A percentile compares a stretch with the other conserved stretches of the same genome.
Evolutionary conservation across 2,888 invertebrate genomes (phyloP).

Genomic region (Dasypolia templi): DNA sequence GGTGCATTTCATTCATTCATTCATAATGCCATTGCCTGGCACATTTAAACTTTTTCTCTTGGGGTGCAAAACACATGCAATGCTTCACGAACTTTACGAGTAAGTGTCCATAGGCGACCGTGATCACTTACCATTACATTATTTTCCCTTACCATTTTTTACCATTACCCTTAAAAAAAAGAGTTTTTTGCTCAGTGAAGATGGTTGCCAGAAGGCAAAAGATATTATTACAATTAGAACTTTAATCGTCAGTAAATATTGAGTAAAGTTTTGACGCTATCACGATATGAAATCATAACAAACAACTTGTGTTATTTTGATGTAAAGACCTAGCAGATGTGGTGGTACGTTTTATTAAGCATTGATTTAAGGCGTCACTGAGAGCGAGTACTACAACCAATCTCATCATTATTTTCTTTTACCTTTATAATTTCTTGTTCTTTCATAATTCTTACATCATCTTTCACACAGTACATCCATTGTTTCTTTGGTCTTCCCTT

Average conservation of each 20-base stretch:
- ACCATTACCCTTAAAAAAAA: no score
- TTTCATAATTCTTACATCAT: not conserved
- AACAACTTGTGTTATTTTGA: slow-evolving; percentile 54
- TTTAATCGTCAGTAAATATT: slow-evolving; percentile 23
- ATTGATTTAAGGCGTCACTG: slow-evolving; percentile 26
- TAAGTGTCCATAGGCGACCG: no score
- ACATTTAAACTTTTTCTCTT: no score
- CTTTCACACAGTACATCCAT: no score
- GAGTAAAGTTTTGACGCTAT: slow-evolving; percentile 37
- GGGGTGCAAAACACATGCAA: no score
- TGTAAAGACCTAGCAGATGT: slow-evolving; percentile 53
- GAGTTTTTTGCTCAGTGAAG: not conserved
- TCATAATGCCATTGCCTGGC: no score
- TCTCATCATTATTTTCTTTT: not conserved
- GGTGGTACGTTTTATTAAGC: slow-evolving; percentile 62
- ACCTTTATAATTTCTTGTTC: not conserved
- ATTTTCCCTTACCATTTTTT: no score
- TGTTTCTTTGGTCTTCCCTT: no score
- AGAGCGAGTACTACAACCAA: slow-evolving; percentile 20
- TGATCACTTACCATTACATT: no score
- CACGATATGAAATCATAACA: slow-evolving; percentile 45
- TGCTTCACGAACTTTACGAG: no score
- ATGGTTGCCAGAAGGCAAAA: not conserved
- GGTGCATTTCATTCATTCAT: no score
- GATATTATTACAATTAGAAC: not conserved